Percentiles rank a stretch among this genome's conserved stretches.
Evolutionary conservation across 2,888 invertebrate species (phyloP).

Genomic region (Catonia carolina): DNA sequence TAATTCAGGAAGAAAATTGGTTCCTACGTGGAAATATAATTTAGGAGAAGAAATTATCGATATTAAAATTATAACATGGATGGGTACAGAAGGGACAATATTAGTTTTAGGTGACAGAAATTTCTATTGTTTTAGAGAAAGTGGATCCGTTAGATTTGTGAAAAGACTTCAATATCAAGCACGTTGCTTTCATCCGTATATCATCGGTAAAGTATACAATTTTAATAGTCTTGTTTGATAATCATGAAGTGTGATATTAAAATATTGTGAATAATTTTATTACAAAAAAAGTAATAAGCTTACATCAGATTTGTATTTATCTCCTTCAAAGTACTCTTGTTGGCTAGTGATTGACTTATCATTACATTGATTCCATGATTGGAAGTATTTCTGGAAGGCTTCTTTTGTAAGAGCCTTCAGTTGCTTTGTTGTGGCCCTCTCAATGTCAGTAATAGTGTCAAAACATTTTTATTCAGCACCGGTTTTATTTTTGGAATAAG

Average conservation of each 20-base stretch:
- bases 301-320: no score
- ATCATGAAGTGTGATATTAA: neutral
- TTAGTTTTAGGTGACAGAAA: slow-evolving; percentile 78
- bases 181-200: slow-evolving; percentile 64
- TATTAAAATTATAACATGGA: slow-evolving; percentile 51
- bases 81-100: slow-evolving; percentile 62
- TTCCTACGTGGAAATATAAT: slow-evolving; percentile 74
- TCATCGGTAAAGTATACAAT: slow-evolving; percentile 44
- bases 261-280: no score
- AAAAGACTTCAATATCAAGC: slow-evolving; percentile 81
- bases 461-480: no score
- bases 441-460: no score
- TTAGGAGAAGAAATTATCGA: slow-evolving; percentile 69
- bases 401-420: no score
- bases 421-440: no score
- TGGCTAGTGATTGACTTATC: no score
- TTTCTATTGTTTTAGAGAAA: slow-evolving; percentile 71
- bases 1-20: slow-evolving; percentile 50
- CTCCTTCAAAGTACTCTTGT: no score
- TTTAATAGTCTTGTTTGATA: neutral
- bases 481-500: no score
- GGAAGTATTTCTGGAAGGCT: no score
- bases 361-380: no score
- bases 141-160: slow-evolving; percentile 72
- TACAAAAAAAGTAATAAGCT: no score